These are phyloP conservation scores for Neoseiulus cucumeris DNA, from an alignment of 1,140 invertebrate genomes.

Conservation along the genomic window DNA sequence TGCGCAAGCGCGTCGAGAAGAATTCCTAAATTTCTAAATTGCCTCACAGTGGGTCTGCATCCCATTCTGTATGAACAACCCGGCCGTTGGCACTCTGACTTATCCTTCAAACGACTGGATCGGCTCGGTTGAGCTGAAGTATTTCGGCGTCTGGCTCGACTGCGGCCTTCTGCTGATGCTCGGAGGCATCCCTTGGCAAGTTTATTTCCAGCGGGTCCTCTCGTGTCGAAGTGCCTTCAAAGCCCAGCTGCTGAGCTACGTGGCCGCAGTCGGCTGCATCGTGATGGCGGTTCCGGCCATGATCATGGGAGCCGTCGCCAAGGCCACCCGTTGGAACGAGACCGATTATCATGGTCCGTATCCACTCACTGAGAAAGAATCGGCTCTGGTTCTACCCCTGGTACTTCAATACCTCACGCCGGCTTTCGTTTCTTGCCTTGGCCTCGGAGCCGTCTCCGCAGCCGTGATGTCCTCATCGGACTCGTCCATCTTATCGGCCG, in stretches of 20 bases:
- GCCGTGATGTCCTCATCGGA: slow-evolving; percentile 97
- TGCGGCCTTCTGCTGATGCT: slow-evolving; percentile 75
- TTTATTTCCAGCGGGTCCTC: slow-evolving; percentile 91
- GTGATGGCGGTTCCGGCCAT: slow-evolving; percentile 91
- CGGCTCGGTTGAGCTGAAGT: slow-evolving; percentile 45
- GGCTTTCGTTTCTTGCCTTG: slow-evolving; percentile 76
- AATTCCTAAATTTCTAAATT: neutral
- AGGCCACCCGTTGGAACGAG: slow-evolving; percentile 89
- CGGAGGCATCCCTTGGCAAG: slow-evolving; percentile 97
- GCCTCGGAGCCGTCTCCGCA: slow-evolving; percentile 88
- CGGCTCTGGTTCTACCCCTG: slow-evolving; percentile 84
- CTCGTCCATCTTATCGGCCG: slow-evolving; percentile 84
- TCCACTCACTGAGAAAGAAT: slow-evolving; percentile 44
- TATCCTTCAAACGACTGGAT: slow-evolving; percentile 75
- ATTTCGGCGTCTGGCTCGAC: slow-evolving; percentile 69
- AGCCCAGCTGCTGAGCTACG: slow-evolving; percentile 85
- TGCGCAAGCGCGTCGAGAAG: too few species aligned
- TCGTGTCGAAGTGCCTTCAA: slow-evolving; percentile 79
- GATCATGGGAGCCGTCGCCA: slow-evolving; percentile 84
- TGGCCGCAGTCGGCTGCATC: slow-evolving; percentile 80
- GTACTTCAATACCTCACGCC: slow-evolving; percentile 90
- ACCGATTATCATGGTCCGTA: slow-evolving; percentile 46
- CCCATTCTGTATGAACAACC: slow-evolving; percentile 75
- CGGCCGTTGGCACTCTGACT: slow-evolving; percentile 51
- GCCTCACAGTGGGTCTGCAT: slow-evolving; percentile 71